Evolutionary conservation across 2,888 invertebrate species (phyloP), one percentile per base, ranked within the genome.

Genomic region (Rhyacophila evoluta): DNA sequence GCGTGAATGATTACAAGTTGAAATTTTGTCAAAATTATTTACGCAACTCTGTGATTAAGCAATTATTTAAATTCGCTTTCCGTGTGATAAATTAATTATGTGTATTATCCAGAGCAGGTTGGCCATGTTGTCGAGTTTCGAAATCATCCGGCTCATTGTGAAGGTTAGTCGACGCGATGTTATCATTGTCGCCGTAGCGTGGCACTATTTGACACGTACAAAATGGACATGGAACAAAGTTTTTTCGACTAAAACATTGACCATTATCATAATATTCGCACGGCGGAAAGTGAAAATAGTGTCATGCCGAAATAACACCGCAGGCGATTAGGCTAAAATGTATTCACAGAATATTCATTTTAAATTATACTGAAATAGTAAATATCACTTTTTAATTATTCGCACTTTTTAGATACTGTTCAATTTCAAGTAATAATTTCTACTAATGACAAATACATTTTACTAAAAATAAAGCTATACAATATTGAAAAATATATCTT

Each of bases 131-230:
- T 19, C 1, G 19, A 55, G 19, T 55, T 12, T 55, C 55, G 55
- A 55, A 55, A 55, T 19, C 55, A 19, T 55, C 55, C 55, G 55
- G 55, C 55, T 15, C 19, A 55, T 55, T 55, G 55, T 55, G 55
- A 55, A 55, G 55, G 55, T 55, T 12, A 55, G 29, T 33, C 29
- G 29, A 6, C 29, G 6, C 29, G 29, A 55, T 55, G 19, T 19
- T 55, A 55, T 55, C 55, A 55, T 55, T 55, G 55, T 19, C 55
- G n/a, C n/a, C n/a, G n/a, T n/a, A n/a, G n/a, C n/a, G 19, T 19
- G 55, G 15, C 55, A 55, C 15, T 19, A 55, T 4, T 33, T 55
- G 15, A 39, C 29, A 33, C 12, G 19, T 12, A 15, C 25, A 19
- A 25, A 55, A 55, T 10, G 10, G 55, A 55, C 19, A 19, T 19